Base-by-base conservation (phyloP, 1,140 invertebrate genomes). In the Capitella teleta region DNA sequence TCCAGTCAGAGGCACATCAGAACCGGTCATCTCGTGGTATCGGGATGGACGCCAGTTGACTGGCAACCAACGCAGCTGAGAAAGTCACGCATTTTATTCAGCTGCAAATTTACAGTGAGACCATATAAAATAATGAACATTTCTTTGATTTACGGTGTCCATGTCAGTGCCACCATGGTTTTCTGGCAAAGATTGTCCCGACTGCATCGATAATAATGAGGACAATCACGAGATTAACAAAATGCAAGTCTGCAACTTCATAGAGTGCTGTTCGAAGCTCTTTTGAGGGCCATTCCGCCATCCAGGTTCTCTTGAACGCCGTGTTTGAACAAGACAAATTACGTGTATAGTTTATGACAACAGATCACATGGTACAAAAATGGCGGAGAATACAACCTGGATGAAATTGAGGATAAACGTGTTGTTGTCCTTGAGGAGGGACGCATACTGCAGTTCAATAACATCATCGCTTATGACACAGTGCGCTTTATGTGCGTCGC, bases 401-500 rank as follows among this genome's bases (percentile, higher is more conserved):
- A 49, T 6, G 37, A 44, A 2, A 16, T 24, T 28, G 24, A 26
- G 12, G 38, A 51, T 28, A 28, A 51, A 30, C 34, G 57, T 23
- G 47, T 51, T 37, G 21, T 53, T 1, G 46, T 62, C 28, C 42
- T 62, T 1, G 52, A 57, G 30, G 57, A 63, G 23, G 68, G 69
- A 1, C 47, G 48, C 28, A 45, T 57, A 32, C 57, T 74, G 18
- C 61, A 58, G 4, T 60, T 73, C 18, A 42, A 21, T 1, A 28
- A 41, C 24, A 57, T 63, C 0, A 40, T 50, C 2, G 53, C 68
- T 3, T 49, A 58, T 0, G 73, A 77, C 53, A 68, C 70, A 44
- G 76, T 72, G 6, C 55, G 64, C 19, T 78, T 74, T 52, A 62
- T 57, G 1, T 77, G 76, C 57, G 55, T 68, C 5, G 76, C 77